Percentiles rank a stretch among this genome's conserved stretches.
Conservation (phyloP, 1,140 invertebrate genomes). For the Diploscapter pachys region DNA sequence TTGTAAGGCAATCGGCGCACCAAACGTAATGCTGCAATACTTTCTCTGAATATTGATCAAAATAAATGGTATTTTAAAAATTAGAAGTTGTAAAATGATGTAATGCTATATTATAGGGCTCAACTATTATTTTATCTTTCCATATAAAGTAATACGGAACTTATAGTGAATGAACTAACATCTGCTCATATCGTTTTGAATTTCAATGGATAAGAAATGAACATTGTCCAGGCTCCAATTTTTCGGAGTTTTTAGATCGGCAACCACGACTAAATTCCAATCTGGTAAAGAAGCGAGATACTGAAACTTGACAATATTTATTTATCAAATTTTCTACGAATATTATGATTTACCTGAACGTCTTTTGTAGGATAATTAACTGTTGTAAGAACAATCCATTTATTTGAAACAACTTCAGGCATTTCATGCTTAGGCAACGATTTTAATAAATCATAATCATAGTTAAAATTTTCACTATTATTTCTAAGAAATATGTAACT, state of each 20-base stretch:
- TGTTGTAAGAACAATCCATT: too few relatives aligned
- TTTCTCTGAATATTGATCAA: too few relatives aligned
- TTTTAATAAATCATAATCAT: too few relatives aligned
- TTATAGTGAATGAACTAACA: too few relatives aligned
- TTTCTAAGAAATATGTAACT: too few relatives aligned
- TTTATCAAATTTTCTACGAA: background rate
- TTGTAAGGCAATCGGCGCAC: slow-evolving; percentile 37
- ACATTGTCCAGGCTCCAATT: slow-evolving; percentile 41
- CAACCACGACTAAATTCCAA: slow-evolving; percentile 54
- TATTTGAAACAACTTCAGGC: too few relatives aligned
- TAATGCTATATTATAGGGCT: slow-evolving; percentile 6
- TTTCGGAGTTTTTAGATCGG: slow-evolving; percentile 48
- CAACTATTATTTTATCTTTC: too few relatives aligned
- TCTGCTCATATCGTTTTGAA: slow-evolving; percentile 32
- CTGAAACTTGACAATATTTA: slow-evolving; percentile 7
- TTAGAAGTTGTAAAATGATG: background rate
- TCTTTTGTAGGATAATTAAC: slow-evolving; percentile 18
- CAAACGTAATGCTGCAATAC: background rate
- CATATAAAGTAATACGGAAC: too few relatives aligned
- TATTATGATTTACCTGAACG: slow-evolving; percentile 9
- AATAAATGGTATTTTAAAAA: too few relatives aligned
- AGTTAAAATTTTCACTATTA: too few relatives aligned
- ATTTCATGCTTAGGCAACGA: too few relatives aligned
- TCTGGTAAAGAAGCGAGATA: slow-evolving; percentile 37
- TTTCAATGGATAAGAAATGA: slow-evolving; percentile 38